phyloP scores from a whole-genome alignment of 2,113 vertebrate species.

The Hystrix brachyura region DNA sequence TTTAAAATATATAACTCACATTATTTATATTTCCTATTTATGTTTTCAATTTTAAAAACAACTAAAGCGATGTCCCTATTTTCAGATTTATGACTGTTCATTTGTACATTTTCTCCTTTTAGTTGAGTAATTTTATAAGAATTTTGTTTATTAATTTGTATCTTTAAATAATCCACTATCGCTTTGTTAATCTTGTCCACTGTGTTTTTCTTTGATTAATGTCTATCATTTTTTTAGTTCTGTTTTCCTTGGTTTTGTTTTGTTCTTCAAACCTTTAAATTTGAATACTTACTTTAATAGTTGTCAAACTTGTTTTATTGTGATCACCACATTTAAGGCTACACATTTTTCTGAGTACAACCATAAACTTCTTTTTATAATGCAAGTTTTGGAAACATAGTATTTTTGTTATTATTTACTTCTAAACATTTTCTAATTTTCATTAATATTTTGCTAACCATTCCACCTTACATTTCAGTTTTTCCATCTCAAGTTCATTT shows the following conservation, averaged over 20 bases:
- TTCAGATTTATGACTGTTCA: neutral
- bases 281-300: neutral
- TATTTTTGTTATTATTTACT: neutral
- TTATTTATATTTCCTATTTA: neutral
- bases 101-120: neutral
- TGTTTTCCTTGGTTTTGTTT: neutral
- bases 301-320: neutral
- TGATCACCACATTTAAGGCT: neutral
- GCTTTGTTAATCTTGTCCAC: neutral
- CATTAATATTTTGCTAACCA: neutral
- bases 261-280: neutral
- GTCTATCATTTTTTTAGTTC: neutral
- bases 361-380: neutral
- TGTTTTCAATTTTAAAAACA: neutral
- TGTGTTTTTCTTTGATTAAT: neutral
- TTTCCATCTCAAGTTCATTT: neutral
- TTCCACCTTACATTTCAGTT: neutral
- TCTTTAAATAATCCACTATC: neutral
- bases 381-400: neutral
- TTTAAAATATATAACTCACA: neutral
- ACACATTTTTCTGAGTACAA: neutral
- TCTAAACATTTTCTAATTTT: conserved; percentile 4
- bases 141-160: neutral
- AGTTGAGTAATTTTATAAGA: neutral
- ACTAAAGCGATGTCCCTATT: neutral